Conservation (phyloP, 1,140 invertebrate species). For the Dendrolimus kikuchii region DNA sequence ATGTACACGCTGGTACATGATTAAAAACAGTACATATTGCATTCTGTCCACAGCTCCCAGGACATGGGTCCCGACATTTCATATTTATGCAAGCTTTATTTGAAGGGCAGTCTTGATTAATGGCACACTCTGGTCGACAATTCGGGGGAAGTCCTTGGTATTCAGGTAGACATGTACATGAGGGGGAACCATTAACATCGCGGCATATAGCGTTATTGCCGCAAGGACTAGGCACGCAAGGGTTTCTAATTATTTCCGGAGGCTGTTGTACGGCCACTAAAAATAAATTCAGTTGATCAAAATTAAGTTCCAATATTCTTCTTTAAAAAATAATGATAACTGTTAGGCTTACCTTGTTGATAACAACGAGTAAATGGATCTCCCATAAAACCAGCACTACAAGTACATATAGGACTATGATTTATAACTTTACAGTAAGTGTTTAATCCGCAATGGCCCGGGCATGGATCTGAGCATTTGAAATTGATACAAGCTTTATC, state of each 20-base stretch:
- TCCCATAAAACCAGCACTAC: conserved; percentile 64
- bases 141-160: conserved; percentile 78
- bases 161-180: conserved; percentile 75
- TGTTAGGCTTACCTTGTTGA: conserved; percentile 64
- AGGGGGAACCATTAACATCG: conserved; percentile 72
- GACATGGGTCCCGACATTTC: conserved; percentile 79
- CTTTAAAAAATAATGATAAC: background rate
- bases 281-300: conserved; percentile 25
- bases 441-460: conserved; percentile 82
- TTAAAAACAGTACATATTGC: conserved; percentile 76
- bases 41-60: conserved; percentile 76
- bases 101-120: conserved; percentile 77
- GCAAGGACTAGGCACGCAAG: conserved; percentile 77
- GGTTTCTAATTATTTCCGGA: conserved; percentile 52
- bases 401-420: conserved; percentile 77
- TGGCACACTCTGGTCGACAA: conserved; percentile 78
- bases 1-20: conserved; percentile 77
- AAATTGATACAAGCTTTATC: conserved; percentile 77
- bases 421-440: conserved; percentile 83
- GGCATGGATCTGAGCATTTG: conserved; percentile 80
- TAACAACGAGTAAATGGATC: conserved; percentile 74
- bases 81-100: conserved; percentile 77
- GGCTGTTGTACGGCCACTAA: conserved; percentile 62
- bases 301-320: background rate
- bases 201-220: conserved; percentile 78